Evolutionary conservation across 2,888 invertebrate species (phyloP).

Genomic region (Hydraecia micacea): DNA sequence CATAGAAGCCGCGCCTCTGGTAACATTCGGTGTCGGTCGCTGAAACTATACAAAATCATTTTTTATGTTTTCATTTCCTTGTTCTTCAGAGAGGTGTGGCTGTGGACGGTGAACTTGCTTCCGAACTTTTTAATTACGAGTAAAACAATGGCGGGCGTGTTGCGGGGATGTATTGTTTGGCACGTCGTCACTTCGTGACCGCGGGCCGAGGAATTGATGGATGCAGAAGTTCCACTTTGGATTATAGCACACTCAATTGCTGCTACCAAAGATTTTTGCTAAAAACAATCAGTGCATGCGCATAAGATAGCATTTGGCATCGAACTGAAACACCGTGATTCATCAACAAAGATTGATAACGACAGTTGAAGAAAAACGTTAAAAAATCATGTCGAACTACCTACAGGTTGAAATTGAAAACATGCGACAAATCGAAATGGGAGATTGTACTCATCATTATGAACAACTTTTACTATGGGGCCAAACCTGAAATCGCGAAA

Average conservation of each 20-base stretch:
- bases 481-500: too few relatives aligned
- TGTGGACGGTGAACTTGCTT: slow-evolving; percentile 34
- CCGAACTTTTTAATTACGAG: slow-evolving; percentile 64
- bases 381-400: neutral
- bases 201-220: neutral
- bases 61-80: slow-evolving; percentile 52
- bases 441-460: too few relatives aligned
- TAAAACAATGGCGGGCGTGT: slow-evolving; percentile 52
- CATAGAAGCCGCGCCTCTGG: neutral
- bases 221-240: slow-evolving; percentile 25
- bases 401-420: neutral
- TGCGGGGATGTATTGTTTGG: slow-evolving; percentile 50
- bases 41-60: slow-evolving; percentile 44
- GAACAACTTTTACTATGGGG: too few relatives aligned
- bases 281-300: neutral
- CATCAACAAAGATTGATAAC: neutral
- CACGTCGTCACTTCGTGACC: slow-evolving; percentile 32
- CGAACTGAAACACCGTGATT: neutral
- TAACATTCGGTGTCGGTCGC: slow-evolving; percentile 28
- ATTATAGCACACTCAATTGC: neutral
- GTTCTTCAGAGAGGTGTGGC: slow-evolving; percentile 26
- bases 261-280: neutral
- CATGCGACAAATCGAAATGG: too few relatives aligned
- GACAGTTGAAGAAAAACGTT: neutral
- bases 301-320: neutral